phyloP scores from a whole-genome alignment of 2,797 vertebrate genomes.

The Helostoma temminkii region DNA sequence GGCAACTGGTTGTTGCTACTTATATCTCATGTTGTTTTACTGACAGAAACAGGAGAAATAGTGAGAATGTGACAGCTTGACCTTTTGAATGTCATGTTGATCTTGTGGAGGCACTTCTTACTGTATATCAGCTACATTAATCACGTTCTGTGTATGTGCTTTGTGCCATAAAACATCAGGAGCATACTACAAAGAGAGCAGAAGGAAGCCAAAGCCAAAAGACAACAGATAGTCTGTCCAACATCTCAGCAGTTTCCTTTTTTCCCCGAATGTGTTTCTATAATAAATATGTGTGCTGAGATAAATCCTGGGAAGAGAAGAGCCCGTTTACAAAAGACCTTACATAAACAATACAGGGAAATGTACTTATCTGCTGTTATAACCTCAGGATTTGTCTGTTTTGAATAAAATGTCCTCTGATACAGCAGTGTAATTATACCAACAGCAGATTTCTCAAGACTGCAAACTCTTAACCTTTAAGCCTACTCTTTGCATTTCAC shows the following conservation, averaged over 20 bases:
- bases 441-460: constrained; percentile 5
- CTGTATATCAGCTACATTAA: constrained; percentile 38
- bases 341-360: background rate
- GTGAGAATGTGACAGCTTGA: constrained; percentile 61
- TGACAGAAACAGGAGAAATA: constrained; percentile 49
- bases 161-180: background rate
- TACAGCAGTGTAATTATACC: background rate
- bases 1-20: constrained; percentile 10
- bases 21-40: constrained; percentile 19
- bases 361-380: background rate
- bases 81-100: constrained; percentile 61
- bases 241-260: background rate
- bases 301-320: background rate
- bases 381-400: background rate
- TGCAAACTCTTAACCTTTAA: background rate
- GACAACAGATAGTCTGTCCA: background rate
- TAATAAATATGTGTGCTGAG: background rate
- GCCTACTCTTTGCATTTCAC: background rate
- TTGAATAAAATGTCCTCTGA: background rate
- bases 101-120: constrained; percentile 6
- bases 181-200: background rate
- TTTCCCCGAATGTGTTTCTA: background rate
- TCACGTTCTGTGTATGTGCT: constrained; percentile 11
- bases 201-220: background rate
- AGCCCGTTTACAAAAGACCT: background rate